These are phyloP conservation scores for Oryzaephilus surinamensis DNA, from an alignment of 1,140 invertebrate species.

Conservation along the genomic window DNA sequence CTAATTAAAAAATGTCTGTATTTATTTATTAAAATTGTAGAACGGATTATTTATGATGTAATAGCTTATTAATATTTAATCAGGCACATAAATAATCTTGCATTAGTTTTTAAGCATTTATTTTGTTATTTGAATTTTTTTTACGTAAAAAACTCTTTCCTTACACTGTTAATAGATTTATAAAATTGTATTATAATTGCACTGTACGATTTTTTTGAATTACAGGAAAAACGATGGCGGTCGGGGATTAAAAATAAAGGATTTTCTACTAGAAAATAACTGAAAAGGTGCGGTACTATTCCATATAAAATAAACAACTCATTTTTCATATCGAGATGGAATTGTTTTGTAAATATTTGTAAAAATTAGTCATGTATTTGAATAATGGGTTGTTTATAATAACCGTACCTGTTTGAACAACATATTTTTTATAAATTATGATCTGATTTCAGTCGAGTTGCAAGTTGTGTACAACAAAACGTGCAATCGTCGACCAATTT, in stretches of 20 bases:
- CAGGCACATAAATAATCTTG: background rate
- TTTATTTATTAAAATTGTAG: constrained; percentile 6
- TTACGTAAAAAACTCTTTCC: constrained; percentile 5
- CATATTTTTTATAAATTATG: constrained; percentile 12
- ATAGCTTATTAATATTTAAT: too few relatives aligned
- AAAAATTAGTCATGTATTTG: constrained; percentile 1
- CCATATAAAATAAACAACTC: constrained; percentile 6
- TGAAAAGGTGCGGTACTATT: constrained; percentile 15
- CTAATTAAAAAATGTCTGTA: constrained; percentile 12
- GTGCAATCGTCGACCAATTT: constrained; percentile 3
- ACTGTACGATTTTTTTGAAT: constrained; percentile 10
- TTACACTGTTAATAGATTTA: constrained; percentile 9
- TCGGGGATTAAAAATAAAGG: constrained; percentile 1
- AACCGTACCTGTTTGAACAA: constrained; percentile 3
- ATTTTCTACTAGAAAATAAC: background rate
- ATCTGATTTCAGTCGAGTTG: constrained; percentile 15
- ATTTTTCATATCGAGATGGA: too few relatives aligned
- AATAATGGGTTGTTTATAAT: background rate
- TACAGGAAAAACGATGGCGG: constrained; percentile 1
- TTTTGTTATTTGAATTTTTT: constrained; percentile 6
- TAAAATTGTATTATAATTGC: constrained; percentile 7
- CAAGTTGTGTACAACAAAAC: constrained; percentile 4
- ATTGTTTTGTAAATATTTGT: too few relatives aligned
- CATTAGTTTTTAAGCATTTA: too few relatives aligned
- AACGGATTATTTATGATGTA: too few relatives aligned